Conservation (phyloP, 2,888 invertebrate species). For the Brachynemurus nebulosus region DNA sequence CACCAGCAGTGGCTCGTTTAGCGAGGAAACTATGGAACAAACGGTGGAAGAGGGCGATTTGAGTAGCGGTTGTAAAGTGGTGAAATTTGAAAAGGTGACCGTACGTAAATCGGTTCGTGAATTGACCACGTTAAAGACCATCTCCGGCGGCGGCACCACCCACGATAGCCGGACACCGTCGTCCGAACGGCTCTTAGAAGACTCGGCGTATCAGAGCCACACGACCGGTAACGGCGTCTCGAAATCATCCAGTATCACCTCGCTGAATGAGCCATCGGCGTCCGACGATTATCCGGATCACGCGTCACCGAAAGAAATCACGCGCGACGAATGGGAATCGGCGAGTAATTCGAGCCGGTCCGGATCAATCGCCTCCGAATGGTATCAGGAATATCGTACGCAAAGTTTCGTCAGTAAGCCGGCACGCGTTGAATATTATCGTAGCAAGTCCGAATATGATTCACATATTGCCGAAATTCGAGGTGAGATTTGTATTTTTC, state of each 20-base stretch:
- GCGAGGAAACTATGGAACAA: conserved; percentile 37
- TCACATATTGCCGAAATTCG: conserved; percentile 73
- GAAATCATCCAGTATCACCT: conserved; percentile 37
- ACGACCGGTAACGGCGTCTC: conserved; percentile 30
- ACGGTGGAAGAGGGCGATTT: conserved; percentile 51
- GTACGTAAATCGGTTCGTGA: conserved; percentile 50
- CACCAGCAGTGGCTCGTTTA: conserved; percentile 21
- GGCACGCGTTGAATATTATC: conserved; percentile 53
- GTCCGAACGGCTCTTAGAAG: conserved; percentile 36
- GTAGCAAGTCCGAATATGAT: conserved; percentile 74
- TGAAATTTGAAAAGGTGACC: conserved; percentile 58
- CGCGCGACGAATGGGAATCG: conserved; percentile 28
- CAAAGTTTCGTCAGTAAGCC: conserved; percentile 49
- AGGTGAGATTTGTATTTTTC: conserved; percentile 44
- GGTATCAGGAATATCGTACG: conserved; percentile 43
- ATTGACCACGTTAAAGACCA: conserved; percentile 28
- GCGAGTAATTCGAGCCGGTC: conserved; percentile 29
- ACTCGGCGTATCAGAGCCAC: conserved; percentile 45
- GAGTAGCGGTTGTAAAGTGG: conserved; percentile 45
- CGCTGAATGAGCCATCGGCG: conserved; percentile 35
- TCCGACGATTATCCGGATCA: conserved; percentile 37
- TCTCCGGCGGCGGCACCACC: conserved; percentile 21
- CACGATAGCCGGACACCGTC: conserved; percentile 37
- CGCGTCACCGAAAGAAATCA: conserved; percentile 28
- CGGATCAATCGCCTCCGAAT: conserved; percentile 32